phyloP scores from a whole-genome alignment of 2,888 invertebrate genomes.

The Tenthredo mesomela region DNA sequence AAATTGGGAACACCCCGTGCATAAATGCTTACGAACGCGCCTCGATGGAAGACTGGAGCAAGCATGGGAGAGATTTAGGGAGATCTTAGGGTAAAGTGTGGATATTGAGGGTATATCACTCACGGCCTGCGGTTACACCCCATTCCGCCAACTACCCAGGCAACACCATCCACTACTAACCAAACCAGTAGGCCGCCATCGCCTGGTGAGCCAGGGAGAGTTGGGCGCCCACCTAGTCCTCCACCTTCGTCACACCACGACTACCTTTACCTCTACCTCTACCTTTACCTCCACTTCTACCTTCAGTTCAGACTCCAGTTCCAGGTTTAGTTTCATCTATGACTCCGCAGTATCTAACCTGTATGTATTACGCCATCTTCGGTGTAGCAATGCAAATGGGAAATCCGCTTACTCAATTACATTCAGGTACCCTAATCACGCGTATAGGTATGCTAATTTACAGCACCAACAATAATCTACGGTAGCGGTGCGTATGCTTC shows the following conservation, averaged over 20 bases:
- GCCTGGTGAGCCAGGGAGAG: constrained; percentile 39
- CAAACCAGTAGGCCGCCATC: constrained; percentile 52
- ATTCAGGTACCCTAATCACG: constrained; percentile 65
- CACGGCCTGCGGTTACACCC: constrained; percentile 68
- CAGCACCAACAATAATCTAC: constrained; percentile 29
- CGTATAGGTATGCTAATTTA: constrained; percentile 57
- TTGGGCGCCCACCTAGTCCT: constrained; percentile 7
- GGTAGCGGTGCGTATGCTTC: neutral
- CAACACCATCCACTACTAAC: constrained; percentile 55
- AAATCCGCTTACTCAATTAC: constrained; percentile 71
- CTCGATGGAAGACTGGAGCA: constrained; percentile 55
- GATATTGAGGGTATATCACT: constrained; percentile 75
- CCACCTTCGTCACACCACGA: constrained; percentile 36
- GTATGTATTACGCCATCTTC: constrained; percentile 65
- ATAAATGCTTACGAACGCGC: constrained; percentile 60
- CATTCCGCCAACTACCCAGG: constrained; percentile 53
- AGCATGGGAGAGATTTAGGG: constrained; percentile 70
- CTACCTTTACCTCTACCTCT: constrained; percentile 14
- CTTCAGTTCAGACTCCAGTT: constrained; percentile 13
- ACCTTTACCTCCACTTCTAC: neutral
- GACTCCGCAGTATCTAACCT: constrained; percentile 62
- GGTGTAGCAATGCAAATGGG: constrained; percentile 67
- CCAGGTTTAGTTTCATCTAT: constrained; percentile 40
- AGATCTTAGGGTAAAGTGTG: constrained; percentile 74
- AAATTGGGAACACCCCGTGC: constrained; percentile 66